Conservation (phyloP, 2,888 invertebrate species). For the Plagodis pulveraria region DNA sequence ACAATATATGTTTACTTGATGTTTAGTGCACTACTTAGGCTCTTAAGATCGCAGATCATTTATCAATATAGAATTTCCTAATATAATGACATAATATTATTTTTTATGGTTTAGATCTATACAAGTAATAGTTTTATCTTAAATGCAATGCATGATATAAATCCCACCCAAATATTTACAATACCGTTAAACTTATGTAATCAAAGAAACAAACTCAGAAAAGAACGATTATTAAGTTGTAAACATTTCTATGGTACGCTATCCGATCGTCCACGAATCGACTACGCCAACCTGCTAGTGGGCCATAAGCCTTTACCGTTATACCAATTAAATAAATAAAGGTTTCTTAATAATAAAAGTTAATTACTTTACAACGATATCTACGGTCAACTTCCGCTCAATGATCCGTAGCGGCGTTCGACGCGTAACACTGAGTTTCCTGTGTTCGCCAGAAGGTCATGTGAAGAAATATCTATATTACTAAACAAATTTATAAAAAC, state of each 20-base stretch:
- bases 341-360: conserved; percentile 34
- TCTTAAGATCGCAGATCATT: too few species aligned
- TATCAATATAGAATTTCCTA: too few species aligned
- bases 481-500: conserved; percentile 44
- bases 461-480: conserved; percentile 58
- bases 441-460: conserved; percentile 60
- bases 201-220: conserved; percentile 8
- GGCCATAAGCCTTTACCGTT: conserved; percentile 29
- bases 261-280: background rate
- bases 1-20: too few species aligned
- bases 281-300: conserved; percentile 5
- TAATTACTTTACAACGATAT: conserved; percentile 42
- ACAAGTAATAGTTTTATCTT: too few species aligned
- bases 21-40: too few species aligned
- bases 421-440: conserved; percentile 61
- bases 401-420: conserved; percentile 52
- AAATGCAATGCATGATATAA: background rate
- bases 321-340: conserved; percentile 40
- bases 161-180: conserved; percentile 8
- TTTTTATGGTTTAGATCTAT: too few species aligned
- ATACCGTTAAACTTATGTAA: background rate
- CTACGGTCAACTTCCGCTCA: conserved; percentile 40
- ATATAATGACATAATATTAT: too few species aligned
- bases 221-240: conserved; percentile 21
- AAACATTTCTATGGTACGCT: conserved; percentile 7